Base-by-base conservation (phyloP, 2,888 invertebrate genomes). In the Drosophila mayaguana region DNA sequence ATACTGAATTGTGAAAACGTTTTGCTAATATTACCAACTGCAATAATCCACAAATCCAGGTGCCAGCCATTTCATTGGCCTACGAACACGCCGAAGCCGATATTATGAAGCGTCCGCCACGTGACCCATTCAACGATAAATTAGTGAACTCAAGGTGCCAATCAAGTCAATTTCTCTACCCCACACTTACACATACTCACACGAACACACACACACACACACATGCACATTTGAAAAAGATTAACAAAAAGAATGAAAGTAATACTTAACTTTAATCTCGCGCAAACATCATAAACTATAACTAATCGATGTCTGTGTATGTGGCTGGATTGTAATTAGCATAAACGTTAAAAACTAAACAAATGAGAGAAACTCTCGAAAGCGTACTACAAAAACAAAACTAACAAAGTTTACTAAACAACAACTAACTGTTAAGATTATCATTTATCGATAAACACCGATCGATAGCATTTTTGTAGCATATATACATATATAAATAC, bases 11-110 rank as follows among this genome's bases (percentile, higher is more conserved):
- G 85, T 78, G 48, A 74, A 81, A 79, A 66, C 66, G 78, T 81
- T 75, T 77, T 89, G 89, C 90, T 84, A 89, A 84, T 81, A 67
- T 87, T 87, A 85, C 72, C 75, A 84, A 73, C 86, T 85, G 75
- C 72, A 74, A 82, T 77, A 78, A 81, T 84, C 78, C 74, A 88
- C 91, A 74, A 72, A 54, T 54, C 40, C n/a, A 93, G 95, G 94
- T 95, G 94, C 97, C 97, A 91, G 97, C 97, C 93, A 97, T 97
- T 94, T 97, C 97, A 87, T 94, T 97, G 94, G 96, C 97, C 92
- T 97, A 97, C 93, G 97, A 97, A 94, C 95, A 96, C 93, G 96
- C 97, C 83, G 97, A 97, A 94, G 95, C 96, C 91, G 97, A 97
- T 94, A 97, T 97, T 94, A 97, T 97, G 97, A 96, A 96, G 94